phyloP scores from a whole-genome alignment of 1,140 invertebrate species.

The Bombus superbus region DNA sequence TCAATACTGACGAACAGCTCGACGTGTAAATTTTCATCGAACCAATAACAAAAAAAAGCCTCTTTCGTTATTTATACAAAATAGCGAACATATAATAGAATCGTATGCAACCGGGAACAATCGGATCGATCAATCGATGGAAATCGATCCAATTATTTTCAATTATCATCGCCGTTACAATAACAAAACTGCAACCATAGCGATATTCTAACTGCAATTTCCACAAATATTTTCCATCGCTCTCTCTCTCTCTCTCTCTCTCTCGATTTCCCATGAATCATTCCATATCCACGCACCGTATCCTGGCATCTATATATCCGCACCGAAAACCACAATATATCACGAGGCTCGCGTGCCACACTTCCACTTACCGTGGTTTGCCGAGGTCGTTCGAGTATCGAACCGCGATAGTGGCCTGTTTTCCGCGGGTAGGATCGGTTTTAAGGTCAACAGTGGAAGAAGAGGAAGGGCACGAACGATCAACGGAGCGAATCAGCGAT shows the following conservation, averaged over 20 bases:
- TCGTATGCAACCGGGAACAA: no score
- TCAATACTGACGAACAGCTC: no score
- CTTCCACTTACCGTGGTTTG: slow-evolving; percentile 46
- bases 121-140: no score
- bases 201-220: not conserved
- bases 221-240: not conserved
- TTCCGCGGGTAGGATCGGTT: slow-evolving; percentile 31
- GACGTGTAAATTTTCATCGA: not conserved
- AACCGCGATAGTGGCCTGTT: slow-evolving; percentile 53
- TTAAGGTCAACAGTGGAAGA: slow-evolving; percentile 51
- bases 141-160: not conserved
- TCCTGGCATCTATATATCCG: not conserved
- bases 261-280: not conserved
- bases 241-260: not conserved
- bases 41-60: not conserved
- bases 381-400: slow-evolving; percentile 51
- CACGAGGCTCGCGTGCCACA: slow-evolving; percentile 19
- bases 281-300: not conserved
- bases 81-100: not conserved
- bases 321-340: no score
- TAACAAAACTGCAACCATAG: not conserved
- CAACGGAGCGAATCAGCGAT: not conserved
- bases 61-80: not conserved
- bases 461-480: not conserved
- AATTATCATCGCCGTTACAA: not conserved